These are phyloP conservation scores for Aldabrachelys gigantea DNA, from an alignment of 2,113 vertebrate species.

Conservation along the genomic window DNA sequence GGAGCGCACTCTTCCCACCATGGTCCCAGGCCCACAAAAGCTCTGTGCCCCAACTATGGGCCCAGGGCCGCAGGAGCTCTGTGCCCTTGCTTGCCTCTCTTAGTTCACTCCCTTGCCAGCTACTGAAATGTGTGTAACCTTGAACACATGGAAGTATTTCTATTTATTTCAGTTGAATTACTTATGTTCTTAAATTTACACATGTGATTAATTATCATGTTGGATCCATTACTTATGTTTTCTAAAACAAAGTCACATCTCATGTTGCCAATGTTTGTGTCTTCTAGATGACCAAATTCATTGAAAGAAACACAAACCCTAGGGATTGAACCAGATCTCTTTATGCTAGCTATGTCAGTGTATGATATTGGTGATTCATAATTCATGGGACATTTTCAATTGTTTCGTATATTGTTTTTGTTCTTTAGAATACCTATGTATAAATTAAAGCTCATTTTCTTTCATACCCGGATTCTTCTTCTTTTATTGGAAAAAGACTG, in stretches of 20 bases:
- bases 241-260: background rate
- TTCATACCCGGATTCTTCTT: rapidly evolving
- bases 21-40: too few relatives aligned
- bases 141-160: background rate
- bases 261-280: background rate
- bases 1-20: background rate
- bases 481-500: background rate
- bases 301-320: background rate
- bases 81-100: too few relatives aligned
- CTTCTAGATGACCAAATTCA: background rate
- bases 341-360: rapidly evolving
- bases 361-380: background rate
- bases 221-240: background rate
- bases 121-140: background rate
- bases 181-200: background rate
- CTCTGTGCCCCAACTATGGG: too few relatives aligned
- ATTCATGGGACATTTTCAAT: background rate
- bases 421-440: background rate
- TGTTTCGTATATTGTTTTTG: background rate
- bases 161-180: background rate
- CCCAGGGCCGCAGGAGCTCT: too few relatives aligned
- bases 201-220: background rate
- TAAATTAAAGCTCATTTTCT: background rate
- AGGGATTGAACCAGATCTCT: background rate
- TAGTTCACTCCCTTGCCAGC: background rate